These are phyloP conservation scores for Pristiophorus japonicus DNA, from an alignment of 2,113 vertebrate genomes.

Conservation along the genomic window DNA sequence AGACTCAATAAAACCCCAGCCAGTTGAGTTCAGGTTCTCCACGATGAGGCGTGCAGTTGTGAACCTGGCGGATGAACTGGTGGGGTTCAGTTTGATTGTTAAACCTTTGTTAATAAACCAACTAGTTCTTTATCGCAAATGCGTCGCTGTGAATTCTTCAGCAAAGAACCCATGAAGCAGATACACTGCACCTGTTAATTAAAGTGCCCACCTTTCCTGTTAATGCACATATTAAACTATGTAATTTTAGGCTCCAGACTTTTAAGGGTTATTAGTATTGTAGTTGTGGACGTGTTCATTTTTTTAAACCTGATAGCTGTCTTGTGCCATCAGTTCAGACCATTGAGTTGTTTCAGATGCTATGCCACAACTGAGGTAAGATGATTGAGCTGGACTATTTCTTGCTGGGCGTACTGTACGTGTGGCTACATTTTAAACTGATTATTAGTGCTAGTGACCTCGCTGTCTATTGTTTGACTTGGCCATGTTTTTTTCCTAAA, in stretches of 20 bases:
- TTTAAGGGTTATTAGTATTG: slow-evolving; percentile 31
- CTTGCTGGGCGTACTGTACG: background rate
- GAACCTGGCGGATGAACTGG: too few relatives aligned
- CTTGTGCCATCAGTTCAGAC: slow-evolving; percentile 19
- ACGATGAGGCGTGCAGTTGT: too few relatives aligned
- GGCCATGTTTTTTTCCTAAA: slow-evolving; percentile 9
- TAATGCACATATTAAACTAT: slow-evolving; percentile 26
- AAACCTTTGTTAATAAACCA: too few relatives aligned
- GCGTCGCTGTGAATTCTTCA: too few relatives aligned
- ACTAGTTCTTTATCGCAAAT: too few relatives aligned
- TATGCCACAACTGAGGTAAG: background rate
- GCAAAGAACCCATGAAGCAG: too few relatives aligned
- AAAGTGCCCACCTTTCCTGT: background rate
- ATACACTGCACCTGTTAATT: too few relatives aligned
- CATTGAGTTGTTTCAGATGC: background rate
- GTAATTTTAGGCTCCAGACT: slow-evolving; percentile 32
- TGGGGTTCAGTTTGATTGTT: too few relatives aligned
- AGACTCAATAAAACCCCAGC: too few relatives aligned
- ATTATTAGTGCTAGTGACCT: slow-evolving; percentile 30
- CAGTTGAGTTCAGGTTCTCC: too few relatives aligned
- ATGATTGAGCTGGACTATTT: slow-evolving; percentile 10
- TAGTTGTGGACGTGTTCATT: slow-evolving; percentile 1
- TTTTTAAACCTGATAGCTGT: background rate
- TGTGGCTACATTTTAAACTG: slow-evolving; percentile 28
- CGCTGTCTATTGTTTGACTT: background rate